Evolutionary conservation across 2,888 invertebrate genomes (phyloP).

Genomic region (Nymphalis urticae): DNA sequence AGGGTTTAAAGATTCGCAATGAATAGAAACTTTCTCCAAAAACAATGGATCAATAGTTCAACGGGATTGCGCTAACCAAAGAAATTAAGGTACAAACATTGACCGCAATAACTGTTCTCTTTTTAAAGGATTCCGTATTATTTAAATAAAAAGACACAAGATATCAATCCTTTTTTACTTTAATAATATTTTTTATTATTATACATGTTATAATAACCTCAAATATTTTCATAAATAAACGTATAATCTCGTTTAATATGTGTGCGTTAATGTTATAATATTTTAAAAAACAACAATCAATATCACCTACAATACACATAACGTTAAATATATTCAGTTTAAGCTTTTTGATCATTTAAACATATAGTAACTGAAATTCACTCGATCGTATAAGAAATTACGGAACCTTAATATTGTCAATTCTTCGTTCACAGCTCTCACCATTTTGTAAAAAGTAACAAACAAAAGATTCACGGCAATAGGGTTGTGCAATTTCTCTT

Average conservation of each 20-base stretch:
- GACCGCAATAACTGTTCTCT: slow-evolving; percentile 5
- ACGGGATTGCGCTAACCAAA: slow-evolving; percentile 27
- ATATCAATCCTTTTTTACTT: background rate
- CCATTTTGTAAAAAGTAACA: slow-evolving; percentile 53
- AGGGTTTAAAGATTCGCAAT: slow-evolving; percentile 64
- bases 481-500: slow-evolving; percentile 74
- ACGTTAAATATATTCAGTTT: too few relatives aligned
- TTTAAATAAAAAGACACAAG: background rate
- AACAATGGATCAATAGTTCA: slow-evolving; percentile 52
- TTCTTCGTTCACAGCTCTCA: slow-evolving; percentile 56
- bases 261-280: too few relatives aligned
- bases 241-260: too few relatives aligned
- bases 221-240: too few relatives aligned
- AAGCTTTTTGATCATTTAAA: too few relatives aligned
- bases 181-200: too few relatives aligned
- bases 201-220: too few relatives aligned
- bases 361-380: background rate
- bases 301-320: too few relatives aligned
- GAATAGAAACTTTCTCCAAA: slow-evolving; percentile 65
- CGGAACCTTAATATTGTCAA: slow-evolving; percentile 41
- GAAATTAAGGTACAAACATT: slow-evolving; percentile 54
- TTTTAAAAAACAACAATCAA: too few relatives aligned
- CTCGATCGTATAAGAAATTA: slow-evolving; percentile 16
- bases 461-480: slow-evolving; percentile 73
- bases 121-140: slow-evolving; percentile 23